These are phyloP conservation scores for Sitta carolinensis DNA, from an alignment of 2,797 vertebrate species.

Conservation along the genomic window DNA sequence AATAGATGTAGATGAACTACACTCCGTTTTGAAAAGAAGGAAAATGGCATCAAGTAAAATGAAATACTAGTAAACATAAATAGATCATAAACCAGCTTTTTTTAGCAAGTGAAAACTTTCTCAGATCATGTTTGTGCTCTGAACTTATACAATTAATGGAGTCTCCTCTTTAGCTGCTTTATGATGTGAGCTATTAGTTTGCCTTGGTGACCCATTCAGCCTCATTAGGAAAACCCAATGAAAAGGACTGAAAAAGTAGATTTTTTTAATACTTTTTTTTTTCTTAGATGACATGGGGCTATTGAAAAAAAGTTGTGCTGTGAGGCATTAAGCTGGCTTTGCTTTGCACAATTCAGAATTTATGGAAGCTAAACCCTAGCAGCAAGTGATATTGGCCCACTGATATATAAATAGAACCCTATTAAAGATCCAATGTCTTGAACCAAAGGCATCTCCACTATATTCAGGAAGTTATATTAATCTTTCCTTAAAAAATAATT, in stretches of 20 bases:
- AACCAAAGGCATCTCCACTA: neutral
- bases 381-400: neutral
- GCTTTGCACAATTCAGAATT: neutral
- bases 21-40: neutral
- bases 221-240: neutral
- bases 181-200: neutral
- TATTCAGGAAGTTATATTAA: neutral
- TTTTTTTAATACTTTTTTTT: neutral
- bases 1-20: neutral
- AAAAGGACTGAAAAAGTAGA: neutral
- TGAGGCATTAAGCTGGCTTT: neutral
- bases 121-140: neutral
- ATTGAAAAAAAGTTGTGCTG: neutral
- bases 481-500: neutral
- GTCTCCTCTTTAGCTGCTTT: neutral
- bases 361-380: neutral
- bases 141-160: neutral
- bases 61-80: neutral
- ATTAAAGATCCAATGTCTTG: neutral
- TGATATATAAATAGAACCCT: fast-evolving
- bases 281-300: neutral
- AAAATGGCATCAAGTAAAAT: neutral
- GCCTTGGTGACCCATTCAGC: neutral
- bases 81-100: neutral
- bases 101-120: neutral